phyloP scores from a whole-genome alignment of 2,113 vertebrate species.

The Pedionomus torquatus region DNA sequence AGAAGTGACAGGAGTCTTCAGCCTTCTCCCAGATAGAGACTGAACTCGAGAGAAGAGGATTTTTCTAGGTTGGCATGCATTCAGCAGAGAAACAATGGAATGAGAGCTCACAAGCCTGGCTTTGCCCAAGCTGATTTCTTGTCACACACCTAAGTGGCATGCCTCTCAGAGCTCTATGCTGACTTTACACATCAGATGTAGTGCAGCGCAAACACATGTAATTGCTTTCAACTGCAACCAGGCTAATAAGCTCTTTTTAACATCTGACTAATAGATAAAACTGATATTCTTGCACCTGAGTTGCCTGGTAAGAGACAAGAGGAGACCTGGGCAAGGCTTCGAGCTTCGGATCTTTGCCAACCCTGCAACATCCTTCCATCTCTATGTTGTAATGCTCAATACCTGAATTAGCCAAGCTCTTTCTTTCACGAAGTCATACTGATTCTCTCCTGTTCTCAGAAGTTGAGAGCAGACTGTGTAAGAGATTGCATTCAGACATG shows the following conservation, averaged over 20 bases:
- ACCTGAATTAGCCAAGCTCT: neutral
- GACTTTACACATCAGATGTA: neutral
- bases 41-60: neutral
- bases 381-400: neutral
- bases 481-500: neutral
- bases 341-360: neutral
- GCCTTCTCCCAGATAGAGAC: neutral
- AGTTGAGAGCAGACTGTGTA: neutral
- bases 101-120: accelerated
- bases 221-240: neutral
- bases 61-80: neutral
- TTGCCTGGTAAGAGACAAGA: neutral
- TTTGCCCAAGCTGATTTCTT: neutral
- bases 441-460: neutral
- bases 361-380: neutral
- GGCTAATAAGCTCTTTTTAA: neutral
- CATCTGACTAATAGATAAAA: neutral
- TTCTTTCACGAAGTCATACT: neutral
- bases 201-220: neutral
- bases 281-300: neutral
- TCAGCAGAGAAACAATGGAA: neutral
- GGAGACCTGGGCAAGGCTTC: neutral
- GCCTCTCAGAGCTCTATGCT: neutral
- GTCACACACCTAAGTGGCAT: accelerated
- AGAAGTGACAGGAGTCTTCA: neutral